Percentiles rank a stretch among this genome's conserved stretches.
These are phyloP conservation scores for Coluber constrictor DNA, from an alignment of 2,797 vertebrate genomes.

Conservation along the genomic window DNA sequence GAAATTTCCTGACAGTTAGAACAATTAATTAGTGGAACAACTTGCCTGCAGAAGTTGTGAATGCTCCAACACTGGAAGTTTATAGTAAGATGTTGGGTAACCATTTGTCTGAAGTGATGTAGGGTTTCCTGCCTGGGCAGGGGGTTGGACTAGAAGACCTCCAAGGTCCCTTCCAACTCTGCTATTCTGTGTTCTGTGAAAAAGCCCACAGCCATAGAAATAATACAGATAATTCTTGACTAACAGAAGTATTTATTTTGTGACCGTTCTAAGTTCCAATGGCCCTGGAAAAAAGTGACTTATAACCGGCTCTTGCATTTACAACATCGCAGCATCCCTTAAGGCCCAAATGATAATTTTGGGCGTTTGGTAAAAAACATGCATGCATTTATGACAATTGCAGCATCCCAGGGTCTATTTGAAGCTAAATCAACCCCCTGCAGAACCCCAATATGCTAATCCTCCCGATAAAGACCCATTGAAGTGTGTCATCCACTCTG, in stretches of 20 bases:
- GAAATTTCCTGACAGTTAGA: not conserved
- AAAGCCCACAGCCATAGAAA: not conserved
- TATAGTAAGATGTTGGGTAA: not conserved
- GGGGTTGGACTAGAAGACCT: not conserved
- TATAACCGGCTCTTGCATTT: not conserved
- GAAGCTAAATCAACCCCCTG: not conserved
- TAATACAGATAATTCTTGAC: not conserved
- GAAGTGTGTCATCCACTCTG: not conserved
- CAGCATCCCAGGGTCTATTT: not conserved
- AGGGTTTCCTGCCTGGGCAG: not conserved
- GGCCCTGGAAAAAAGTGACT: not conserved
- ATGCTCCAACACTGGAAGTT: fast-evolving
- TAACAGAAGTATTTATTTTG: not conserved
- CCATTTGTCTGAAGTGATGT: not conserved
- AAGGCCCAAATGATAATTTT: not conserved
- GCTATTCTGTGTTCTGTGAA: not conserved
- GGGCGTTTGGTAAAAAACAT: not conserved
- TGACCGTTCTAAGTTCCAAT: not conserved
- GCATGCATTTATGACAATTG: not conserved
- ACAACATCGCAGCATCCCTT: too few relatives aligned
- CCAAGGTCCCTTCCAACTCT: not conserved
- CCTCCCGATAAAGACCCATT: not conserved
- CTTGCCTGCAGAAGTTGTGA: not conserved
- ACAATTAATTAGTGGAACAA: not conserved
- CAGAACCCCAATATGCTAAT: not conserved